Evolutionary conservation across 1,140 invertebrate genomes (phyloP).

Genomic region (Hypsibius dujardini): DNA sequence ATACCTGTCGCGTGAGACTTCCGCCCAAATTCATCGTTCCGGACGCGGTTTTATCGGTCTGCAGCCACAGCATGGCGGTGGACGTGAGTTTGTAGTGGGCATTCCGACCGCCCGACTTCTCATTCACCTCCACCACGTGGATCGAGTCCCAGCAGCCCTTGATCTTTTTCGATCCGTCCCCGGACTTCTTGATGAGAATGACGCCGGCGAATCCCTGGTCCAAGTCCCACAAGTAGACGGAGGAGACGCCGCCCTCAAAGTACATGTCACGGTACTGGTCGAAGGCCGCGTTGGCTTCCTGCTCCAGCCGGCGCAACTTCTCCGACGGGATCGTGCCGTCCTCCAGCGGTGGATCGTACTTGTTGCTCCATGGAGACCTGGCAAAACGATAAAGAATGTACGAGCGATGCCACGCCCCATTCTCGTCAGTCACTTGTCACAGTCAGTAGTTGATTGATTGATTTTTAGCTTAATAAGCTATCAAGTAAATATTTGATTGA

Average conservation of each 20-base stretch:
- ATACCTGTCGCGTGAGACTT: slow-evolving; percentile 81
- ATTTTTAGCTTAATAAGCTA: no score
- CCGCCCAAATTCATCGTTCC: slow-evolving; percentile 97
- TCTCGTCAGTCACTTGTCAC: no score
- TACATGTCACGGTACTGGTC: slow-evolving; percentile 97
- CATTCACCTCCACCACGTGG: slow-evolving; percentile 94
- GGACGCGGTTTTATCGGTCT: slow-evolving; percentile 85
- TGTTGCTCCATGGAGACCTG: slow-evolving; percentile 97
- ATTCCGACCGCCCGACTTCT: slow-evolving; percentile 74
- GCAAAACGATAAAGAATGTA: slow-evolving; percentile 16
- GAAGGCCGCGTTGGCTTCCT: slow-evolving; percentile 94
- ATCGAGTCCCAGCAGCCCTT: slow-evolving; percentile 99
- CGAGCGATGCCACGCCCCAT: no score
- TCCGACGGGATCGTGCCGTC: slow-evolving; percentile 97
- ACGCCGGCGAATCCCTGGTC: slow-evolving; percentile 98
- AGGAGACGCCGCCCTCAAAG: slow-evolving; percentile 97
- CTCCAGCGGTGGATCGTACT: slow-evolving; percentile 88
- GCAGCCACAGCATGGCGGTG: slow-evolving; percentile 96
- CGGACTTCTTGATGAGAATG: slow-evolving; percentile 95
- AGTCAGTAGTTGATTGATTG: no score
- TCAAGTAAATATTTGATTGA: no score
- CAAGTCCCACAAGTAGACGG: slow-evolving; percentile 97
- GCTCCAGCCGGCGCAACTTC: slow-evolving; percentile 76
- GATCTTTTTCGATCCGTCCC: slow-evolving; percentile 89
- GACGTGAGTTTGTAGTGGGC: slow-evolving; percentile 98